Conservation (phyloP, 2,797 vertebrate species). For the Hydrocynus forskahlii region DNA sequence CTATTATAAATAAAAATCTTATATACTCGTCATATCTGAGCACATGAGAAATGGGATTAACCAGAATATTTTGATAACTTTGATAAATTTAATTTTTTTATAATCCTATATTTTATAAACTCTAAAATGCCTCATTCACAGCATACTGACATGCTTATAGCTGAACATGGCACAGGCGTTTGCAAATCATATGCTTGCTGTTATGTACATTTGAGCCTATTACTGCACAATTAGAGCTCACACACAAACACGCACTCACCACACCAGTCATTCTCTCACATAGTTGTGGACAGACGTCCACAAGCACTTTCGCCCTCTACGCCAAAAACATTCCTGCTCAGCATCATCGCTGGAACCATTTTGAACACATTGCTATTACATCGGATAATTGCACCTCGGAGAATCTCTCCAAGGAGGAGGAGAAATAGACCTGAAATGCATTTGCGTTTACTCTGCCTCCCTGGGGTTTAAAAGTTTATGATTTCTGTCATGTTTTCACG, state of each 20-base stretch:
- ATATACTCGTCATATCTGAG: too few species aligned
- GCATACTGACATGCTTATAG: background rate
- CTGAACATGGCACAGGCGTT: background rate
- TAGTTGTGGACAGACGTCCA: conserved; percentile 36
- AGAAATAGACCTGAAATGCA: conserved; percentile 1
- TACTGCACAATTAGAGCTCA: background rate
- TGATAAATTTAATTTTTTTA: too few species aligned
- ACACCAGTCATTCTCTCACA: conserved; percentile 13
- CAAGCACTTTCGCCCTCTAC: conserved; percentile 25
- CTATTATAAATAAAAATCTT: too few species aligned
- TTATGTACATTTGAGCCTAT: background rate
- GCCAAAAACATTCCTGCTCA: conserved; percentile 18
- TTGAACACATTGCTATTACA: conserved; percentile 27
- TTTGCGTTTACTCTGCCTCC: conserved; percentile 18
- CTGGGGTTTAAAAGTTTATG: background rate
- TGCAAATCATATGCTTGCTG: background rate
- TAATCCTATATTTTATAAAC: too few species aligned
- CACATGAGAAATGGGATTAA: too few species aligned
- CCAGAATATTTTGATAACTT: too few species aligned
- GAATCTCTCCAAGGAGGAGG: conserved; percentile 1
- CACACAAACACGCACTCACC: conserved; percentile 3
- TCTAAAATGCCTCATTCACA: too few species aligned
- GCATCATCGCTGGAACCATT: conserved; percentile 28
- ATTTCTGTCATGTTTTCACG: background rate
- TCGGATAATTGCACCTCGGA: conserved; percentile 25